Evolutionary conservation across 2,888 invertebrate species (phyloP), one percentile per base, ranked within the genome.

Genomic region (Rotaria sp.): DNA sequence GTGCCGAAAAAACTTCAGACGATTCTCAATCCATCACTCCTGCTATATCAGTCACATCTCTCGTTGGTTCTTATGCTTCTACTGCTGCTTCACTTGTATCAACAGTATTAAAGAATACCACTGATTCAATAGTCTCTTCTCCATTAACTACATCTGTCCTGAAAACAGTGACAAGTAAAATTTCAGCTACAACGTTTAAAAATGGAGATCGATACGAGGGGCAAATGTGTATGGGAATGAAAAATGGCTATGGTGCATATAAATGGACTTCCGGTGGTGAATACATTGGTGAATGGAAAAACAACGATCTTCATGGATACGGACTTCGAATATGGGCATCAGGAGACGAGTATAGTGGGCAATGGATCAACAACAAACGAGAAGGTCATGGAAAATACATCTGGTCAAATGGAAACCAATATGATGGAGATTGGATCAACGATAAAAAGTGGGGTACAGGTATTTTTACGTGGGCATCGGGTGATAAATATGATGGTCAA

Each of bases 251-350:
- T n/a, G 85, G 85, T n/a, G 74, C 48, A 13, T 85, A 67, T 85
- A 67, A 85, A 41, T 85, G 85, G 85, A 50, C n/a, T 35, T 67
- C 59, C 18, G 85, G 85, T 1, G 74, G 48, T 48, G 67, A 85
- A 45, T 85, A 85, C 45, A 48, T 41, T 59, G 85, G 85, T 15
- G 48, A 67, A 85, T 85, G 85, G 85, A 85, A 67, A 85, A 48
- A 85, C 13, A 67, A 85, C 18, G 11, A 52, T 2, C 30, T 59
- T 30, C 67, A 85, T 74, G 85, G 85, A 35, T 30, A 57, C 18
- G 85, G 85, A 45, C 45, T 74, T 35, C 45, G 45, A 48, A 48
- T 74, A 18, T 85, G 59, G 59, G 24, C 59, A 30, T 67, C 59
- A 48, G 85, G 85, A 8, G 74, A 85, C n/a, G 41, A 45, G 30